Evolutionary conservation across 2,113 vertebrate species (phyloP).

Genomic region (Anarhynchus alexandrinus): DNA sequence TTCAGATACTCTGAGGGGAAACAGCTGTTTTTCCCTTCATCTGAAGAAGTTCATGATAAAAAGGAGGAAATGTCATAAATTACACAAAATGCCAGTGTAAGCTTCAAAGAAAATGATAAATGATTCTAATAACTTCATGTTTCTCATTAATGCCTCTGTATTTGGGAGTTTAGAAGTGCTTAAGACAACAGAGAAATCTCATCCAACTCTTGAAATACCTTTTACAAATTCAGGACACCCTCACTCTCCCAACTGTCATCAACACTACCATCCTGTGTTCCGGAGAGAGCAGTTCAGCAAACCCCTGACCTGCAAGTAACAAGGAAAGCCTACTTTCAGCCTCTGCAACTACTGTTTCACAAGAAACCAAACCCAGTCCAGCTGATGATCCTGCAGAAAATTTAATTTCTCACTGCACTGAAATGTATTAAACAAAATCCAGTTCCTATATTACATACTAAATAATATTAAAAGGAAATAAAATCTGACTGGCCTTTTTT

Average conservation of each 20-base stretch:
- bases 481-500: slow-evolving; percentile 57
- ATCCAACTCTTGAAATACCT: slow-evolving; percentile 47
- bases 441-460: slow-evolving; percentile 56
- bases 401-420: slow-evolving; percentile 32
- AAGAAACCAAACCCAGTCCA: slow-evolving; percentile 26
- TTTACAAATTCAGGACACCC: slow-evolving; percentile 22
- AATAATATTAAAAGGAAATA: slow-evolving; percentile 63
- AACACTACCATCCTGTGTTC: not conserved
- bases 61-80: slow-evolving; percentile 78
- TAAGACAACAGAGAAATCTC: slow-evolving; percentile 63
- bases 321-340: not conserved
- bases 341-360: not conserved
- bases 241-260: not conserved
- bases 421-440: slow-evolving; percentile 43
- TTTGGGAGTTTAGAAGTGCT: slow-evolving; percentile 68
- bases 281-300: not conserved
- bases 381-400: slow-evolving; percentile 29
- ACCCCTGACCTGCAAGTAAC: not conserved
- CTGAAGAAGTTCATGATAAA: slow-evolving; percentile 73
- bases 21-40: slow-evolving; percentile 74
- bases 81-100: slow-evolving; percentile 75
- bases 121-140: slow-evolving; percentile 78
- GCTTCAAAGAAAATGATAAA: slow-evolving; percentile 81
- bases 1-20: slow-evolving; percentile 68
- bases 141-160: slow-evolving; percentile 78